Evolutionary conservation across 2,113 vertebrate species (phyloP).

Genomic region (Callospermophilus lateralis): DNA sequence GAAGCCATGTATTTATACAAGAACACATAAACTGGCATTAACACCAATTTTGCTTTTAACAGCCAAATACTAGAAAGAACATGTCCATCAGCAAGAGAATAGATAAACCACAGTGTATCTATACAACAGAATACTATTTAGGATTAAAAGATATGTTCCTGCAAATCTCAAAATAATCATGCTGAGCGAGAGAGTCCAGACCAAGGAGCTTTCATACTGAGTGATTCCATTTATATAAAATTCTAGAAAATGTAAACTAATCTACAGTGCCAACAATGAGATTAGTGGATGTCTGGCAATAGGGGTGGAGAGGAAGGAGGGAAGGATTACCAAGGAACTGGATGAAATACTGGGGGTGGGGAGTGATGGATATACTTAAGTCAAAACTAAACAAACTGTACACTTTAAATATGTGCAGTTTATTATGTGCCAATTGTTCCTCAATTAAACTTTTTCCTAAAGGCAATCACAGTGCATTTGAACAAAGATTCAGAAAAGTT

Average conservation of each 20-base stretch:
- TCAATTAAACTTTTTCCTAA: neutral
- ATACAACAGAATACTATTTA: neutral
- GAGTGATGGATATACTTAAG: neutral
- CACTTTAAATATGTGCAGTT: neutral
- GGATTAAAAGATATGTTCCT: neutral
- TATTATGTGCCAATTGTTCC: neutral
- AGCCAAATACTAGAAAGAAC: neutral
- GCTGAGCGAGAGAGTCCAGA: neutral
- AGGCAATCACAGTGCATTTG: neutral
- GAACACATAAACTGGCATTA: neutral
- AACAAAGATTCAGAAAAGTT: neutral
- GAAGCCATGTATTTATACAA: neutral
- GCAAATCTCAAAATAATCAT: slow-evolving; percentile 5
- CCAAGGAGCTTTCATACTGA: neutral
- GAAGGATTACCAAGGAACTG: neutral
- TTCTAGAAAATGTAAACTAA: slow-evolving; percentile 32
- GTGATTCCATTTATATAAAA: neutral
- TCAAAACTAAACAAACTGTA: neutral
- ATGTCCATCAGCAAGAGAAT: neutral
- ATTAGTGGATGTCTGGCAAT: neutral
- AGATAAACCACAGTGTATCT: neutral
- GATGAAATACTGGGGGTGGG: neutral
- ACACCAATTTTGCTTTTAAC: neutral
- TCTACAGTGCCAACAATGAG: neutral
- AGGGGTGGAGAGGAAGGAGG: neutral